phyloP scores from a whole-genome alignment of 2,888 invertebrate genomes.

The Gordius sp. region DNA sequence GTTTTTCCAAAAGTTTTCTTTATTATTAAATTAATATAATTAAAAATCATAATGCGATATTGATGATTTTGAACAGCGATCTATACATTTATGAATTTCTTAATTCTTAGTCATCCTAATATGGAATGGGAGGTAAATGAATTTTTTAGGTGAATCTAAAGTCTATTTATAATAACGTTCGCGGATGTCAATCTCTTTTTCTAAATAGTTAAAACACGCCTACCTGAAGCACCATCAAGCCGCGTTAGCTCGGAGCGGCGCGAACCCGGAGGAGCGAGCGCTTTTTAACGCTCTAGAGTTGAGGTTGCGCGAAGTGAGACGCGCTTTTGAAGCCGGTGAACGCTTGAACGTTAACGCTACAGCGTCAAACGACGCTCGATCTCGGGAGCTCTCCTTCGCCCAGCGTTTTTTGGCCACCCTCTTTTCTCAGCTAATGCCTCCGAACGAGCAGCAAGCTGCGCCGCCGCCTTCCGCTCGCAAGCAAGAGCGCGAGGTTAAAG shows the following conservation, averaged over 20 bases:
- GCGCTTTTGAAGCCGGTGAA: neutral
- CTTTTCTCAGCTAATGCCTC: neutral
- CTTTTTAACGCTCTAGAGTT: neutral
- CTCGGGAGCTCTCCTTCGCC: neutral
- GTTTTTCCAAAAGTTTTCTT: too few relatives aligned
- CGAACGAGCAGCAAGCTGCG: too few relatives aligned
- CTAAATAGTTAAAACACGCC: neutral
- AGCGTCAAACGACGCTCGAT: neutral
- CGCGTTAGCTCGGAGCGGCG: neutral
- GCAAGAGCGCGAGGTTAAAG: too few relatives aligned
- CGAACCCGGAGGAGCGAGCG: neutral
- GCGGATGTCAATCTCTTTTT: neutral
- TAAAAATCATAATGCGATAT: too few relatives aligned
- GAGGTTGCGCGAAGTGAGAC: neutral
- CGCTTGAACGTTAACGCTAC: neutral
- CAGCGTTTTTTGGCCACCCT: neutral
- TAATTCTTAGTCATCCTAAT: too few relatives aligned
- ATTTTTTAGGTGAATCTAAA: too few relatives aligned
- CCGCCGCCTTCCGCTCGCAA: neutral
- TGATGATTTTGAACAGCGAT: too few relatives aligned
- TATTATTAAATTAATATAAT: too few relatives aligned
- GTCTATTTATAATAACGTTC: too few relatives aligned
- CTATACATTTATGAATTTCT: too few relatives aligned
- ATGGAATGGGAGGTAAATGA: too few relatives aligned
- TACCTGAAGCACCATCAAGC: neutral